A percentile compares a stretch with the other conserved stretches of the same genome.
Evolutionary conservation across 2,113 vertebrate genomes (phyloP).

Genomic region (Myanophis thanlyinensis): DNA sequence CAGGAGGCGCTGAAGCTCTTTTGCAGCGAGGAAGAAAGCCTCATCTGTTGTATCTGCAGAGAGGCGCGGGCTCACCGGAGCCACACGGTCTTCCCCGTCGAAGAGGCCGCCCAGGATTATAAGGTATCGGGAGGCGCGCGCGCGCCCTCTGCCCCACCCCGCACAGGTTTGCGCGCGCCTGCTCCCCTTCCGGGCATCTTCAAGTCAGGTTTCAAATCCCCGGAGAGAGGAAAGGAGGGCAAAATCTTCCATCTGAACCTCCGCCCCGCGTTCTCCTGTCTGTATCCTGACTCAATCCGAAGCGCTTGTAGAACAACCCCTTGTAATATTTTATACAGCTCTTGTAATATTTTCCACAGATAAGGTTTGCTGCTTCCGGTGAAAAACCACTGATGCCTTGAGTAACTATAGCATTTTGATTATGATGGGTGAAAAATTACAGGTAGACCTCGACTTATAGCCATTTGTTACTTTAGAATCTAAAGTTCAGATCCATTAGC

Average conservation of each 20-base stretch:
- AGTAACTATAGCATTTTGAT: too few relatives aligned
- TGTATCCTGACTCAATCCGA: background rate
- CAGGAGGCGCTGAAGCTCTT: conserved; percentile 65
- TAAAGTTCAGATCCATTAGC: too few relatives aligned
- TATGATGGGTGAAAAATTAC: background rate
- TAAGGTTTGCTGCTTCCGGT: background rate
- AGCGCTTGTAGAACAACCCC: background rate
- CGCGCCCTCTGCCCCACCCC: background rate
- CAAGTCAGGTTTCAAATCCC: background rate
- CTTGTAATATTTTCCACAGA: background rate
- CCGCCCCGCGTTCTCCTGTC: background rate
- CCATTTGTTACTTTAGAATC: background rate
- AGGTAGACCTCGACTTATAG: background rate
- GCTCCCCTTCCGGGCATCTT: background rate
- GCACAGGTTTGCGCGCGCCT: background rate
- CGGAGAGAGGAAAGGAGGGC: background rate
- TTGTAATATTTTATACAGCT: background rate
- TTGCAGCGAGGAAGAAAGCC: conserved; percentile 56
- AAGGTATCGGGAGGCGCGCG: conserved; percentile 37
- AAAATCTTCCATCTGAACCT: background rate
- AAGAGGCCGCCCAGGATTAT: conserved; percentile 64
- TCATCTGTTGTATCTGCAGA: conserved; percentile 64
- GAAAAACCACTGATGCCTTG: background rate
- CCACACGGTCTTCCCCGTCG: conserved; percentile 53
- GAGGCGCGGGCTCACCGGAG: conserved; percentile 60